Percentiles rank a stretch among this genome's conserved stretches.
Conservation (phyloP, 2,797 vertebrate species). For the Antennarius maculatus region DNA sequence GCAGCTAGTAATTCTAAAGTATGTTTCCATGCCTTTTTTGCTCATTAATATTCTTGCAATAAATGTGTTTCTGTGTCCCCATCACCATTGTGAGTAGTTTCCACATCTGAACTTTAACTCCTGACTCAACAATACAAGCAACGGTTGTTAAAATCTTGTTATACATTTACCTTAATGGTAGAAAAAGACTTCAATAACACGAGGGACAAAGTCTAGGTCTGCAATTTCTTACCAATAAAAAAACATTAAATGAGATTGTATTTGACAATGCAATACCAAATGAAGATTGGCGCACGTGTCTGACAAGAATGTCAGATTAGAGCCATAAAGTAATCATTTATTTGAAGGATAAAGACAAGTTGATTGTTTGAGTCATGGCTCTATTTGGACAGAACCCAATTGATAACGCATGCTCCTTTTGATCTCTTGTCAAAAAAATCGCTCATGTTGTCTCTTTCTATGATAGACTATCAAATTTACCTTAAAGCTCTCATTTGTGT, state of each 20-base stretch:
- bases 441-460: not conserved
- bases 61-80: conserved; percentile 17
- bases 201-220: conserved; percentile 57
- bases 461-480: not conserved
- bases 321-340: not conserved
- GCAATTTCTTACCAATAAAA: conserved; percentile 52
- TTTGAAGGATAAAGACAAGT: not conserved
- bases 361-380: not conserved
- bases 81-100: conserved; percentile 7
- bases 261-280: conserved; percentile 46
- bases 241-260: conserved; percentile 49
- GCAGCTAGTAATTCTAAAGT: not conserved
- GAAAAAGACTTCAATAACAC: conserved; percentile 27
- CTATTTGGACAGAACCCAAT: conserved; percentile 8
- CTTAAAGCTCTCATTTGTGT: not conserved
- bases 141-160: conserved; percentile 70
- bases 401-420: not conserved
- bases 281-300: not conserved
- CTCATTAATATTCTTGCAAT: conserved; percentile 20
- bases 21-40: too few species aligned
- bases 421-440: not conserved
- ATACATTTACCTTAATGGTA: conserved; percentile 75
- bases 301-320: conserved; percentile 6
- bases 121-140: conserved; percentile 51
- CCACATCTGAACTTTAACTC: conserved; percentile 67